Base-by-base conservation (phyloP, 2,888 invertebrate species). In the Thereva unica region DNA sequence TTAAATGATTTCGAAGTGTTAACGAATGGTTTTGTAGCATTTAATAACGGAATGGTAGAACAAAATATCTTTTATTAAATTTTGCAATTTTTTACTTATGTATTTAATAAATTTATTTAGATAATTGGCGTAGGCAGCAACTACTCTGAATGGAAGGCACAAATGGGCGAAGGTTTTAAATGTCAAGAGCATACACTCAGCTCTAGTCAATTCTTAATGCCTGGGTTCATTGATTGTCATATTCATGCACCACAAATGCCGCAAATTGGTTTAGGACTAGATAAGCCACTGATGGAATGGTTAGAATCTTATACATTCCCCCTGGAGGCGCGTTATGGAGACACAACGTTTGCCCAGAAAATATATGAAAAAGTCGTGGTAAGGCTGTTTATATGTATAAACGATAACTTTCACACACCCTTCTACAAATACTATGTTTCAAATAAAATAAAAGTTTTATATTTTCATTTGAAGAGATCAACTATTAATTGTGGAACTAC, bases 181-280 rank as follows among this genome's bases (percentile, higher is more conserved):
- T 57, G 67, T 44, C 68, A 75, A 63, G 69, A 71, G 40, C 72
- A 76, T 49, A 67, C 65, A 1, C 70, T 84, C 5, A 75, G 73
- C 6, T 73, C 77, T 4, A 78, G 80, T 56, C 89, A 92, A 79
- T 89, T 95, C 75, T 77, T 95, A 9, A 88, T 94, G 77, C 95
- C 95, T 0, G 96, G 95, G 0, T 86, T 96, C 68, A 84, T 95
- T 3, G 95, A 96, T 79, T 90, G 92, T 34, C 96, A 96, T 77
- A 90, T 92, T 7, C 95, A 96, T 82, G 94, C 93, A 0, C 89
- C 93, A 0, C 95, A 96, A 80, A 90, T 91, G 73, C 91, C 93
- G 0, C 95, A 95, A 80, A 83, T 89, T 66, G 95, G 95, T 0
- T 80, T 93, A 8, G 95, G 93, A 0, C 84, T 93, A 71, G 93